Evolutionary conservation across 2,797 vertebrate genomes (phyloP).

Genomic region (Alcedo atthis): DNA sequence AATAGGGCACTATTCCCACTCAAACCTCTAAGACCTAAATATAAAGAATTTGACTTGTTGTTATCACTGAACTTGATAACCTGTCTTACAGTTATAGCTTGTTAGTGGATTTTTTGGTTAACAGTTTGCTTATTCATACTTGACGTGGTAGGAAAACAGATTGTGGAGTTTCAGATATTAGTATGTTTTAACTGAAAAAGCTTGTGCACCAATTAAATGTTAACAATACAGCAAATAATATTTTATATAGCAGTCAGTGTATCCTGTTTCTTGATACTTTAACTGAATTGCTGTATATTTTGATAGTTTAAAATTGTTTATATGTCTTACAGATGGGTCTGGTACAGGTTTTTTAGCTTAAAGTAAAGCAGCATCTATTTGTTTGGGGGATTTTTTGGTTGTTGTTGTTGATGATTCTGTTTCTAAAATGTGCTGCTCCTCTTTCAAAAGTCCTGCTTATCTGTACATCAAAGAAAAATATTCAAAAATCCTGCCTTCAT

Average conservation of each 20-base stretch:
- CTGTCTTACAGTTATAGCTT: conserved; percentile 60
- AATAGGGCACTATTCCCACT: conserved; percentile 64
- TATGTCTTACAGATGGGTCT: conserved; percentile 76
- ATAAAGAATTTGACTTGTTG: conserved; percentile 47
- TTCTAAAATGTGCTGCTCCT: conserved; percentile 83
- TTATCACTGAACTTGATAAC: conserved; percentile 57
- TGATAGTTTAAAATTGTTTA: conserved; percentile 82
- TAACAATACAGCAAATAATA: conserved; percentile 75
- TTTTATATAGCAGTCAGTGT: conserved; percentile 74
- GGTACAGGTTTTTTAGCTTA: conserved; percentile 75
- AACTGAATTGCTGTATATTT: conserved; percentile 78
- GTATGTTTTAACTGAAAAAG: conserved; percentile 71
- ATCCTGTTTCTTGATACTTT: conserved; percentile 76
- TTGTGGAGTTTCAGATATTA: conserved; percentile 64
- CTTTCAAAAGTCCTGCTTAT: conserved; percentile 84
- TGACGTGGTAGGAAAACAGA: conserved; percentile 61
- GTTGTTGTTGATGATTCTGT: conserved; percentile 71
- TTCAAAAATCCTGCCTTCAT: conserved; percentile 98
- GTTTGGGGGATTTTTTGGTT: background rate
- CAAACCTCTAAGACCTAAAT: conserved; percentile 49
- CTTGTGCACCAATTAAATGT: conserved; percentile 79
- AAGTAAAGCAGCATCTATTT: conserved; percentile 79
- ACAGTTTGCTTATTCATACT: conserved; percentile 60
- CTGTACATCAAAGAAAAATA: conserved; percentile 80
- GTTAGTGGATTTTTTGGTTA: conserved; percentile 56